These are phyloP conservation scores for Liopterus haemorrhoidalis DNA, from an alignment of 2,888 invertebrate genomes.

Conservation along the genomic window DNA sequence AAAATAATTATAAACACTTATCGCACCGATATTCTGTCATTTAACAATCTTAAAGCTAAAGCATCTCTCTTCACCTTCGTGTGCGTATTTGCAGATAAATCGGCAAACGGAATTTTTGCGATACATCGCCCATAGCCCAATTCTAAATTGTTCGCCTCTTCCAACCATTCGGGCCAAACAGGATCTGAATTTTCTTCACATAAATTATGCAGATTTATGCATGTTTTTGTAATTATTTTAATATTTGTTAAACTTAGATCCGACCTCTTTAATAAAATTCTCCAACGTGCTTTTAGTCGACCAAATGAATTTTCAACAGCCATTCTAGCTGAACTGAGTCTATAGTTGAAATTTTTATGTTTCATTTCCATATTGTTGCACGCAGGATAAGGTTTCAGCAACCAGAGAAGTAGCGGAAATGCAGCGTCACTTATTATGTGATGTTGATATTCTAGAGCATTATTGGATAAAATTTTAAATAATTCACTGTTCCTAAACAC, in stretches of 20 bases:
- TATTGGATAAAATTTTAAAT: constrained; percentile 1
- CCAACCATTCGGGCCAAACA: constrained; percentile 12
- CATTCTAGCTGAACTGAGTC: constrained; percentile 19
- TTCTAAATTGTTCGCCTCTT: constrained; percentile 3
- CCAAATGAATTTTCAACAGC: constrained; percentile 19
- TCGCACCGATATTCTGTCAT: too few relatives aligned
- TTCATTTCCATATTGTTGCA: neutral
- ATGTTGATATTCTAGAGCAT: neutral
- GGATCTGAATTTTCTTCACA: constrained; percentile 14
- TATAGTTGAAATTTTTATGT: constrained; percentile 19
- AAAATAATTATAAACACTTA: too few relatives aligned
- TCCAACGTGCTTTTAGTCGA: constrained; percentile 19
- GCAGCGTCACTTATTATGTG: constrained; percentile 11
- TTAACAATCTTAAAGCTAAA: constrained; percentile 1
- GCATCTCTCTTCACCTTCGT: constrained; percentile 6
- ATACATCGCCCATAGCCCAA: neutral
- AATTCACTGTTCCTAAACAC: constrained; percentile 1
- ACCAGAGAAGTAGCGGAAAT: constrained; percentile 11
- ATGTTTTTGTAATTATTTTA: constrained; percentile 15
- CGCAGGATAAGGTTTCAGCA: constrained; percentile 15
- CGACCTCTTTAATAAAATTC: constrained; percentile 16
- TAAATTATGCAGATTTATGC: constrained; percentile 18
- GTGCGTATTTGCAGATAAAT: neutral
- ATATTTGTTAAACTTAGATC: constrained; percentile 13
- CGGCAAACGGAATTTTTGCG: constrained; percentile 5